phyloP scores from a whole-genome alignment of 2,797 vertebrate species.

The Aldrovandia affinis region DNA sequence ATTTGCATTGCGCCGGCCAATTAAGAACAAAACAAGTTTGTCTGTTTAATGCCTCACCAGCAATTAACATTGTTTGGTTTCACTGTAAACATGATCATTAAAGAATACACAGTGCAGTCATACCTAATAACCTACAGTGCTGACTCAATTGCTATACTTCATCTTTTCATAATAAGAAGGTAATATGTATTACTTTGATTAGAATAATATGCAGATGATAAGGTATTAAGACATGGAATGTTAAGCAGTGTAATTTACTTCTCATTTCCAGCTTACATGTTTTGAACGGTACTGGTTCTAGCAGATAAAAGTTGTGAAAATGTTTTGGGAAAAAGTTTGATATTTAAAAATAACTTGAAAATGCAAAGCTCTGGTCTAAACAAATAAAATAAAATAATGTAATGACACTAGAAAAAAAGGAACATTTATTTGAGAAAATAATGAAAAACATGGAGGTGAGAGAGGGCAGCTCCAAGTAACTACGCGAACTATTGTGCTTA shows the following conservation, averaged over 20 bases:
- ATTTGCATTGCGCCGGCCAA: neutral
- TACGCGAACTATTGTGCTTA: slow-evolving; percentile 5
- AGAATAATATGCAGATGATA: too few species aligned
- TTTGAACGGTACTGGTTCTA: neutral
- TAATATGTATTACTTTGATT: too few species aligned
- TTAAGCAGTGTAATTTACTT: too few species aligned
- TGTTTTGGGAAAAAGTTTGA: too few species aligned
- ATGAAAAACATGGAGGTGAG: slow-evolving; percentile 19
- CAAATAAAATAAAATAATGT: neutral
- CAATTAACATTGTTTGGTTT: neutral
- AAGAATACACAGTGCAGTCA: neutral
- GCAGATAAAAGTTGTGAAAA: neutral
- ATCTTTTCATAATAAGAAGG: neutral
- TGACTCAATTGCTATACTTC: neutral
- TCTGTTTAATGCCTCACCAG: slow-evolving; percentile 14
- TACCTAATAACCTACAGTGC: slow-evolving; percentile 1
- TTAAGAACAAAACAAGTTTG: slow-evolving; percentile 4
- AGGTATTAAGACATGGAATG: too few species aligned
- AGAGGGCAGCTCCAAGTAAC: neutral
- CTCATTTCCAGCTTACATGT: neutral
- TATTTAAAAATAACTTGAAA: too few species aligned
- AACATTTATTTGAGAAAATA: neutral
- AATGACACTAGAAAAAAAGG: neutral
- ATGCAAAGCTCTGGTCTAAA: too few species aligned
- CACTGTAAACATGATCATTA: neutral